Conservation (phyloP, 1,140 invertebrate species). For the Chrysomallon squamiferum region DNA sequence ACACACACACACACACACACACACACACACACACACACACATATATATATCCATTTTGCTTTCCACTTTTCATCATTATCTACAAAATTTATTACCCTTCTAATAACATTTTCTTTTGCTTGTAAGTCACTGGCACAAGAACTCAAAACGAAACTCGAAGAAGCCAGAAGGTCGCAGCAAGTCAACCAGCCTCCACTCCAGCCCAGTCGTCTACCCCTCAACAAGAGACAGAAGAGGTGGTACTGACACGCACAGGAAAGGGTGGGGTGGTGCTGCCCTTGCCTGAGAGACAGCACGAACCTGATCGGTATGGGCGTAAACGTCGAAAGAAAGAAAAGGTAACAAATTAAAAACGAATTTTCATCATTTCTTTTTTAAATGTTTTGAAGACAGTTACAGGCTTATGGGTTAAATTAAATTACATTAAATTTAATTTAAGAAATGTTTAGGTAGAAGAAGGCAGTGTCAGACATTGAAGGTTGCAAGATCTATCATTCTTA, state of each 20-base stretch:
- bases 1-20: no score
- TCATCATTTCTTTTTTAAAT: no score
- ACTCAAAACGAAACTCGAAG: slow-evolving; percentile 78
- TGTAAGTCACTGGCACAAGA: slow-evolving; percentile 67
- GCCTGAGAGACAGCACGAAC: slow-evolving; percentile 26
- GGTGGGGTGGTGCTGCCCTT: slow-evolving; percentile 67
- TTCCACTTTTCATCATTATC: no score
- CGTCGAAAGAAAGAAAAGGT: slow-evolving; percentile 57
- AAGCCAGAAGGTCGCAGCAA: slow-evolving; percentile 70
- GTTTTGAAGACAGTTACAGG: no score
- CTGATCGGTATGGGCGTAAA: slow-evolving; percentile 42
- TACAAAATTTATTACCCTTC: no score
- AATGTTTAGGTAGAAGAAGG: no score
- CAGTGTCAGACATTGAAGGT: no score
- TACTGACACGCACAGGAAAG: slow-evolving; percentile 76
- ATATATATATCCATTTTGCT: no score
- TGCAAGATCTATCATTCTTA: no score
- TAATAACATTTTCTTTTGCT: background rate
- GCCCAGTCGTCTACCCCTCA: slow-evolving; percentile 9
- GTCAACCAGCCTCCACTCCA: slow-evolving; percentile 5
- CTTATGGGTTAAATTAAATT: no score
- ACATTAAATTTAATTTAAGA: slow-evolving; percentile 4
- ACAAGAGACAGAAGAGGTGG: slow-evolving; percentile 57
- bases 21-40: no score
- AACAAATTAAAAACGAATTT: no score